A percentile compares a stretch with the other conserved stretches of the same genome.
phyloP scores from a whole-genome alignment of 2,113 vertebrate genomes.

The Nesogale talazaci region DNA sequence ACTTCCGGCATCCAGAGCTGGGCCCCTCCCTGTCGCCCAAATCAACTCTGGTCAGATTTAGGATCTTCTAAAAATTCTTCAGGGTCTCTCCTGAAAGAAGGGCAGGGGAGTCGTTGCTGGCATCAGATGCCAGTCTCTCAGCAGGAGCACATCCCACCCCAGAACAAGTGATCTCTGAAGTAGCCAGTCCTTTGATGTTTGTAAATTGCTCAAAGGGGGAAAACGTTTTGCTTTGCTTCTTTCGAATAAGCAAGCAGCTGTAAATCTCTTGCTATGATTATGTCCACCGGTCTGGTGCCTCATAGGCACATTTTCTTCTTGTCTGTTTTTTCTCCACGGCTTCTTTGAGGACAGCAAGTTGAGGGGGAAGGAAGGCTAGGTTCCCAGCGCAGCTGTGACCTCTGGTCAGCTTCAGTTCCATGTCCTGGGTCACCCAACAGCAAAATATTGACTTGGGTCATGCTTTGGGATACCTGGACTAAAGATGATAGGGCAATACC shows the following conservation, averaged over 20 bases:
- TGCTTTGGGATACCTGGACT: neutral
- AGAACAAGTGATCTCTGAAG: neutral
- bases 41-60: neutral
- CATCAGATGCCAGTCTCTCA: neutral
- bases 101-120: neutral
- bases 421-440: neutral
- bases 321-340: accelerated
- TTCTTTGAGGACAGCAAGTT: neutral
- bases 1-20: too few species aligned
- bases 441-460: neutral
- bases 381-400: neutral
- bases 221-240: neutral
- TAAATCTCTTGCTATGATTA: neutral
- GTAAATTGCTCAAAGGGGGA: neutral
- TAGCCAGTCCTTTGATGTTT: neutral
- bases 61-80: neutral
- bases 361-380: neutral
- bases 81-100: neutral
- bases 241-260: neutral
- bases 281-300: neutral
- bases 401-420: neutral
- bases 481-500: neutral
- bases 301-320: neutral
- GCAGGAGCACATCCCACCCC: too few species aligned
- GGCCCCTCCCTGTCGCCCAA: neutral